phyloP scores from a whole-genome alignment of 1,140 invertebrate species.

The Hypothenemus hampei region DNA sequence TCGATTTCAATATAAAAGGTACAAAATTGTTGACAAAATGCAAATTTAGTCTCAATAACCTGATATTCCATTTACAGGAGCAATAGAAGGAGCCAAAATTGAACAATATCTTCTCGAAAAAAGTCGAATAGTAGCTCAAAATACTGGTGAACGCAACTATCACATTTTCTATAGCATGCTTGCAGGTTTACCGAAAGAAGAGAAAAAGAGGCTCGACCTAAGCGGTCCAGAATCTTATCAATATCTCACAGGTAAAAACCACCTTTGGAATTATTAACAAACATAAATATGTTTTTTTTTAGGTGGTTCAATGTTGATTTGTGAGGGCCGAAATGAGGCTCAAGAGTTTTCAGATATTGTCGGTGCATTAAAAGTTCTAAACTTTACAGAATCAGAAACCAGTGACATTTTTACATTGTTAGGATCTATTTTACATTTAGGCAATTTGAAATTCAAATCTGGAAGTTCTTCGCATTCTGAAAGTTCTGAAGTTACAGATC shows the following conservation, averaged over 20 bases:
- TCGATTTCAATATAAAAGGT: conserved; percentile 82
- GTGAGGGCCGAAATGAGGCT: conserved; percentile 78
- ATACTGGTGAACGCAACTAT: conserved; percentile 87
- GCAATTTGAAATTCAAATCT: conserved; percentile 84
- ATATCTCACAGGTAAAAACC: conserved; percentile 70
- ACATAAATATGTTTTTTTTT: not conserved
- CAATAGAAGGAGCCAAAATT: conserved; percentile 88
- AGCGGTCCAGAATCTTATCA: conserved; percentile 66
- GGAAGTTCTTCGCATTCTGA: conserved; percentile 72
- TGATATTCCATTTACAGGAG: conserved; percentile 5
- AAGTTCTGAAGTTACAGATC: conserved; percentile 71
- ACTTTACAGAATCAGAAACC: conserved; percentile 79
- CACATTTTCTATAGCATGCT: conserved; percentile 95
- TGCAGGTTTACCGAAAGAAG: conserved; percentile 72
- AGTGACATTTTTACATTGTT: conserved; percentile 78
- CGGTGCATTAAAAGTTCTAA: conserved; percentile 87
- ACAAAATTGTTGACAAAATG: no score
- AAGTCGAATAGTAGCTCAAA: conserved; percentile 86
- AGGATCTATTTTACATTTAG: conserved; percentile 80
- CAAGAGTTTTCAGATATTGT: conserved; percentile 81
- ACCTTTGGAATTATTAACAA: not conserved
- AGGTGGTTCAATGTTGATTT: conserved; percentile 49
- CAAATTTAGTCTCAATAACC: no score
- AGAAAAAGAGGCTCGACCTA: conserved; percentile 75
- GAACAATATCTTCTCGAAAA: conserved; percentile 96